Base-by-base conservation (phyloP, 2,888 invertebrate species). In the Trypoxylon attenuatum region DNA sequence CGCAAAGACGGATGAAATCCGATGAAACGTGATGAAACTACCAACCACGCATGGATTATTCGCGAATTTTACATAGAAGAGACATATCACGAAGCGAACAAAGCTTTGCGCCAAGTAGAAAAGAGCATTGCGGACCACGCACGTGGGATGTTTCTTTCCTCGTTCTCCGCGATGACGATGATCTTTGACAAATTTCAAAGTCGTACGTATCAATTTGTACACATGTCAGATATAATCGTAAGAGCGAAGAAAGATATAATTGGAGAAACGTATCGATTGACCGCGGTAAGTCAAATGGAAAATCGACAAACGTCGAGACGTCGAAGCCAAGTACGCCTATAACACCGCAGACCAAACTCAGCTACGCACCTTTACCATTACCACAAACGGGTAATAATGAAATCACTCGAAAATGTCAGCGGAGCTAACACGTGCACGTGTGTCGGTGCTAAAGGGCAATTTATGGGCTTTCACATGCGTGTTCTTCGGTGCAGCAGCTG, bases 21-120 rank as follows among this genome's bases (percentile, higher is more conserved):
- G n/a, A n/a, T n/a, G n/a, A n/a, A n/a, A 61, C 65, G 43, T 66
- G 70, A 70, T n/a, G 57, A 51, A 58, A 61, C 43, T 60, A 18
- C 25, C 22, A 27, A 19, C 46, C 22, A 45, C 10, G 25, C 5
- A 15, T n/a, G 18, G 10, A 18, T 23, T 13, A 2, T 33, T 16
- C 15, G 5, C 18, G 22, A 50, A 41, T 21, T 57, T 18, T 22
- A n/a, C 21, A 18, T 15, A 6, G 13, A 10, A 33, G 61, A 4
- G 8, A 16, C n/a, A 10, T 41, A n/a, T n/a, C n/a, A n/a, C n/a
- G n/a, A n/a, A n/a, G n/a, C n/a, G n/a, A n/a, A n/a, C n/a, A n/a
- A n/a, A n/a, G n/a, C n/a, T n/a, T 33, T 33, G 13, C 13, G 33
- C 13, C 13, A 10, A 33, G 1, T 13, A 27, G 10, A 27, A 27